Evolutionary conservation across 2,797 vertebrate species (phyloP).

Genomic region (Phataginus tricuspis): DNA sequence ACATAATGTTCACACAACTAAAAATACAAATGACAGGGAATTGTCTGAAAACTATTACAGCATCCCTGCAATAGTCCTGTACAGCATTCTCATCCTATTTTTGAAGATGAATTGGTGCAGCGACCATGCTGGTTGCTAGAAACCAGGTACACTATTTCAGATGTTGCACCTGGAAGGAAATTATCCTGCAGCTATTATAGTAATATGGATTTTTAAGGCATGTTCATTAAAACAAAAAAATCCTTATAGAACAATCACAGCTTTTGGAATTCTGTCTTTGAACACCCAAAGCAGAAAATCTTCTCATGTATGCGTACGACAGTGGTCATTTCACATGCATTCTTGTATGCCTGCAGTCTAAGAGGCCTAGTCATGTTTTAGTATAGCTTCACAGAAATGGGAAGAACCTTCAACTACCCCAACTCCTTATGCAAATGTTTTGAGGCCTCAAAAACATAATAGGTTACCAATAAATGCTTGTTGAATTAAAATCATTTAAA

Average conservation of each 20-base stretch:
- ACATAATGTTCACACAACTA: background rate
- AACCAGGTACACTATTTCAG: background rate
- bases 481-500: slow-evolving; percentile 23
- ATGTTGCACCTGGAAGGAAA: background rate
- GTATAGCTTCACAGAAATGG: background rate
- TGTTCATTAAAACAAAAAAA: background rate
- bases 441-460: background rate
- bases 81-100: background rate
- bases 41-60: background rate
- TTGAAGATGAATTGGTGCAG: background rate
- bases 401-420: background rate
- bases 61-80: background rate
- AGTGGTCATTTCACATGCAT: background rate
- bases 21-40: background rate
- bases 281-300: background rate
- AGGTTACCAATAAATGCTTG: background rate
- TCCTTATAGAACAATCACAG: background rate
- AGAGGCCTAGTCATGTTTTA: background rate
- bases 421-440: background rate
- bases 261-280: background rate
- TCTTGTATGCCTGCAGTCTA: background rate
- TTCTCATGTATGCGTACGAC: accelerated
- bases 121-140: background rate
- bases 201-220: background rate
- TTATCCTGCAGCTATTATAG: background rate